Evolutionary conservation across 1,140 invertebrate species (phyloP).

Genomic region (Lucilia cuprina): DNA sequence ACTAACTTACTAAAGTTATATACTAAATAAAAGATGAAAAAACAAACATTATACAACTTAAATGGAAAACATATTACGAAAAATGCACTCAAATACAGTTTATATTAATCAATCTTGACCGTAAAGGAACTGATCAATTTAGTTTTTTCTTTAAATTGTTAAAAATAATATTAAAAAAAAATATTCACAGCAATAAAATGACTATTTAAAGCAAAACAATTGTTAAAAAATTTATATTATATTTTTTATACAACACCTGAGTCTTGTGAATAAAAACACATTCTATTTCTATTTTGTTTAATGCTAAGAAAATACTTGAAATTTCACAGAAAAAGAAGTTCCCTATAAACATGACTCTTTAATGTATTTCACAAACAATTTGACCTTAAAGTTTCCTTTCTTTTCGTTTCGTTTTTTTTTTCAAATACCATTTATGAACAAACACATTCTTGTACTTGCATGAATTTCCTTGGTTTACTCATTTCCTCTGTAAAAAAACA

Average conservation of each 20-base stretch:
- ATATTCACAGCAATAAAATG: background rate
- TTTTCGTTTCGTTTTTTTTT: background rate
- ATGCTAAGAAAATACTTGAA: background rate
- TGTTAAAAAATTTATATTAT: background rate
- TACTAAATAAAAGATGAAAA: background rate
- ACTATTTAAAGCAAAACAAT: background rate
- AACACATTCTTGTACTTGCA: background rate
- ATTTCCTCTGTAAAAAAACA: background rate
- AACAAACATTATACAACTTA: no score
- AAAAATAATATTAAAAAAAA: background rate
- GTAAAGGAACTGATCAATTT: no score
- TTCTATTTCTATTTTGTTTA: background rate
- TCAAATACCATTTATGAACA: background rate
- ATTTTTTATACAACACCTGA: background rate
- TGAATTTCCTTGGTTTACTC: background rate
- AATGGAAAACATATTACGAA: no score
- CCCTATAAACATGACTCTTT: background rate
- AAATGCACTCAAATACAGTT: no score
- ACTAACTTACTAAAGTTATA: no score
- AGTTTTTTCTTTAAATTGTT: background rate
- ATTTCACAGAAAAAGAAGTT: background rate
- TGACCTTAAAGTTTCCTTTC: background rate
- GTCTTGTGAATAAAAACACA: background rate
- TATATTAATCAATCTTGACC: no score
- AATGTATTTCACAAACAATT: background rate